Conservation (phyloP, 2,113 vertebrate species). For the Cathartes aura region DNA sequence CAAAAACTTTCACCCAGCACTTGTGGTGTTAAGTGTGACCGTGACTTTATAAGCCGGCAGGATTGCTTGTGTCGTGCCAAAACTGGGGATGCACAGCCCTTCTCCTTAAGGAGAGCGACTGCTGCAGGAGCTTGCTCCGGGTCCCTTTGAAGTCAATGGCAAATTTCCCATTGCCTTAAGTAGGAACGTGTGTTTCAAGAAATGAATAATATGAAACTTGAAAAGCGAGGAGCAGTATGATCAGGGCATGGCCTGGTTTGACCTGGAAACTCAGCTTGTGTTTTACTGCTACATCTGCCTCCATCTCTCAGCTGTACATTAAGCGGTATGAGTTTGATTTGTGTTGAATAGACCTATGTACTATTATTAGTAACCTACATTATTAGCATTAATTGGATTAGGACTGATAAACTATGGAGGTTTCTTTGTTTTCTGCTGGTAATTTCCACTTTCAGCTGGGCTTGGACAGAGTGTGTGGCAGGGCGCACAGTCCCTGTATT, state of each 20-base stretch:
- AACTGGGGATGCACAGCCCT: background rate
- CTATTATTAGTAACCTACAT: background rate
- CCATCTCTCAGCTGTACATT: background rate
- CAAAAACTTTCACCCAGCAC: background rate
- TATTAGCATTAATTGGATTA: background rate
- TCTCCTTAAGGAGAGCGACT: background rate
- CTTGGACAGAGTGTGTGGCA: background rate
- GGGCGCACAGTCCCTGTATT: background rate
- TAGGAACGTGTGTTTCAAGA: conserved; percentile 43
- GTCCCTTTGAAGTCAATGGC: conserved; percentile 38
- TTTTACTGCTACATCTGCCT: background rate
- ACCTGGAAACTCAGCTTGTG: background rate
- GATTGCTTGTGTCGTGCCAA: background rate
- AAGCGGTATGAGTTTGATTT: background rate
- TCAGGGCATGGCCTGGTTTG: conserved; percentile 33
- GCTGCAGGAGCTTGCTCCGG: background rate
- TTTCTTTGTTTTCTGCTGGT: background rate
- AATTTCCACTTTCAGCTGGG: background rate
- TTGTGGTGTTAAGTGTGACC: background rate
- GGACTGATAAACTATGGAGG: background rate
- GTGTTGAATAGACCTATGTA: background rate
- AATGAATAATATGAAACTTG: conserved; percentile 16
- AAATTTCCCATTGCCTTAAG: conserved; percentile 44
- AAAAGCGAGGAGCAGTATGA: background rate
- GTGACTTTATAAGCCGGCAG: background rate